These are phyloP conservation scores for Trematocara nigrifrons DNA, from an alignment of 2,113 vertebrate genomes.

Conservation along the genomic window DNA sequence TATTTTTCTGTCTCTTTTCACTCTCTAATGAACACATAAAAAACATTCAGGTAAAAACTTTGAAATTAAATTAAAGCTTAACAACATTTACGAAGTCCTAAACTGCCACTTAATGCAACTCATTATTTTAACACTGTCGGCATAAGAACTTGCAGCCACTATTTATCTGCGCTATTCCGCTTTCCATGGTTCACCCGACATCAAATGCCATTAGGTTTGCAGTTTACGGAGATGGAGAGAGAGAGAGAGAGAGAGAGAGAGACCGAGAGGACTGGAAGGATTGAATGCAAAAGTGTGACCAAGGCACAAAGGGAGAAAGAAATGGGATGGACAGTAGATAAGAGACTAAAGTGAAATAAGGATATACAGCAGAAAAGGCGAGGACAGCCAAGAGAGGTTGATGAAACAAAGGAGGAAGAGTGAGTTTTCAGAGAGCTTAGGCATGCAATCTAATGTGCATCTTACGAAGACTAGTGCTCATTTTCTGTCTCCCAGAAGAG, in stretches of 20 bases:
- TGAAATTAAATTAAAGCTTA: conserved; percentile 22
- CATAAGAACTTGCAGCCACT: not conserved
- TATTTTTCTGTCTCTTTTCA: not conserved
- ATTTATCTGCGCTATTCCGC: conserved; percentile 17
- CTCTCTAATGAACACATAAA: not conserved
- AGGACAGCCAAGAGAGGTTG: not conserved
- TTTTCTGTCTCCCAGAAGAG: conserved; percentile 41
- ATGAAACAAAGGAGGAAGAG: not conserved
- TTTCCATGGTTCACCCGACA: not conserved
- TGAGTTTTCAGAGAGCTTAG: not conserved
- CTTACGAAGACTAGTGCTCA: conserved; percentile 33
- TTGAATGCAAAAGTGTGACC: not conserved
- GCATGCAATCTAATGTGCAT: conserved; percentile 34
- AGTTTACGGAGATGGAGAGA: not conserved
- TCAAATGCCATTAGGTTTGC: conserved; percentile 29
- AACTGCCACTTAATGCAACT: conserved; percentile 15
- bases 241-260: not conserved
- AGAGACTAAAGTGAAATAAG: not conserved
- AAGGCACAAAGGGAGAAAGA: not conserved
- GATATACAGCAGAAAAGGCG: not conserved
- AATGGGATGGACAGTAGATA: not conserved
- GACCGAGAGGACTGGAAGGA: not conserved
- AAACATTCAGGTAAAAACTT: not conserved
- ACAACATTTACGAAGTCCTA: conserved; percentile 11
- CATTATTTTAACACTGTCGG: conserved; percentile 19